These are phyloP conservation scores for Reticulitermes speratus DNA, from an alignment of 1,140 invertebrate genomes.

Conservation along the genomic window DNA sequence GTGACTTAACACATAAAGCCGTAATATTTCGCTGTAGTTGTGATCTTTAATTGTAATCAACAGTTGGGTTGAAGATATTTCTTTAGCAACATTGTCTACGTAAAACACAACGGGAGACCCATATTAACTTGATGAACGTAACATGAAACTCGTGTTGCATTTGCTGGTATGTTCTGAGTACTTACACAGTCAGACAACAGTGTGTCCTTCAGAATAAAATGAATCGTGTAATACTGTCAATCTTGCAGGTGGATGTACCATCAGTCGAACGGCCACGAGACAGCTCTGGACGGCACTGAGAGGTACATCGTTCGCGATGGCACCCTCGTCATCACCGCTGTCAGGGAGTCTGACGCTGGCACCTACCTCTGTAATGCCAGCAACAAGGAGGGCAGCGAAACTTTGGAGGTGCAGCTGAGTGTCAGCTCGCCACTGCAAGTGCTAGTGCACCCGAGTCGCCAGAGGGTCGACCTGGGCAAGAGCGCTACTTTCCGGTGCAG, in stretches of 20 bases:
- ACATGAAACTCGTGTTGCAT: too few species aligned
- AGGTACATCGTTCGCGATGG: slow-evolving; percentile 53
- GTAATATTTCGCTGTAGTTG: too few species aligned
- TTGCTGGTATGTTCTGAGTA: too few species aligned
- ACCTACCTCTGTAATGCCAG: slow-evolving; percentile 57
- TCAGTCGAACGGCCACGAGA: slow-evolving; percentile 49
- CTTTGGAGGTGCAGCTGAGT: slow-evolving; percentile 54
- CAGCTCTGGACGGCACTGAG: slow-evolving; percentile 52
- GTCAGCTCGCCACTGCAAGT: slow-evolving; percentile 56
- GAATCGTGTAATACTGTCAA: too few species aligned
- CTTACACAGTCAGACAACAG: too few species aligned
- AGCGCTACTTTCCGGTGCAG: slow-evolving; percentile 55
- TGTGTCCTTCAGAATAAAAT: too few species aligned
- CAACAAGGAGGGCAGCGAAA: slow-evolving; percentile 60
- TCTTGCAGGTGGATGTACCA: slow-evolving; percentile 51
- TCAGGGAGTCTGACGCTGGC: slow-evolving; percentile 53
- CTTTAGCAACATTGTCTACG: too few species aligned
- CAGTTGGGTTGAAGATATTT: too few species aligned
- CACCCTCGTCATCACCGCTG: slow-evolving; percentile 53
- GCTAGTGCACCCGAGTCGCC: slow-evolving; percentile 56
- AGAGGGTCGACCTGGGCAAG: slow-evolving; percentile 57
- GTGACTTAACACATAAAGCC: too few species aligned
- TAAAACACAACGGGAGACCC: too few species aligned
- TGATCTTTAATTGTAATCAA: too few species aligned
- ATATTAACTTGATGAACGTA: too few species aligned